These are phyloP conservation scores for Mohoua ochrocephala DNA, from an alignment of 2,113 vertebrate genomes.

Conservation along the genomic window DNA sequence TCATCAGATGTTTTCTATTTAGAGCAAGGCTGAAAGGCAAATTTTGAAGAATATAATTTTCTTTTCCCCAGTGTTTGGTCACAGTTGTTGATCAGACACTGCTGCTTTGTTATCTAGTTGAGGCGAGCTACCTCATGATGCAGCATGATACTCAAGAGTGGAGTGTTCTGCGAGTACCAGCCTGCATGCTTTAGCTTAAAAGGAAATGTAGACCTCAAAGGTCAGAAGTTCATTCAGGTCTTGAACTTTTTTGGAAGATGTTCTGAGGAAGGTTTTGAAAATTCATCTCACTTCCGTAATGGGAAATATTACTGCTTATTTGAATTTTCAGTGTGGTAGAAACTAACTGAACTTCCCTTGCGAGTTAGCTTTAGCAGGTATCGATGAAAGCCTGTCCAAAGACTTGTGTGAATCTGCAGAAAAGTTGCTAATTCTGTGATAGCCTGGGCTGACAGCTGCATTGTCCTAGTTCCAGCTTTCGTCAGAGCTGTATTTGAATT, in stretches of 20 bases:
- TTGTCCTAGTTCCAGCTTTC: not conserved
- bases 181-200: not conserved
- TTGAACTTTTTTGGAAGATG: not conserved
- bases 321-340: not conserved
- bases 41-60: not conserved
- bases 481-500: not conserved
- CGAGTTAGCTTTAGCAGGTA: not conserved
- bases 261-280: not conserved
- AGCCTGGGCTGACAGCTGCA: not conserved
- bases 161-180: not conserved
- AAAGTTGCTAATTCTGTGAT: not conserved
- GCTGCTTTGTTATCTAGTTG: conserved; percentile 40
- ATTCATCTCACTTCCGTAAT: not conserved
- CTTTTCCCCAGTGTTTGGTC: not conserved
- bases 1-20: conserved; percentile 46
- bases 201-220: not conserved
- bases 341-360: not conserved
- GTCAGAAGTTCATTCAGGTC: not conserved
- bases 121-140: not conserved
- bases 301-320: not conserved
- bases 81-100: conserved; percentile 38
- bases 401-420: not conserved
- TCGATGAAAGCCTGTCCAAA: not conserved
- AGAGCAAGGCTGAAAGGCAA: conserved; percentile 1
- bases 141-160: not conserved